Evolutionary conservation across 2,113 vertebrate species (phyloP).

Genomic region (Colossoma macropomum): DNA sequence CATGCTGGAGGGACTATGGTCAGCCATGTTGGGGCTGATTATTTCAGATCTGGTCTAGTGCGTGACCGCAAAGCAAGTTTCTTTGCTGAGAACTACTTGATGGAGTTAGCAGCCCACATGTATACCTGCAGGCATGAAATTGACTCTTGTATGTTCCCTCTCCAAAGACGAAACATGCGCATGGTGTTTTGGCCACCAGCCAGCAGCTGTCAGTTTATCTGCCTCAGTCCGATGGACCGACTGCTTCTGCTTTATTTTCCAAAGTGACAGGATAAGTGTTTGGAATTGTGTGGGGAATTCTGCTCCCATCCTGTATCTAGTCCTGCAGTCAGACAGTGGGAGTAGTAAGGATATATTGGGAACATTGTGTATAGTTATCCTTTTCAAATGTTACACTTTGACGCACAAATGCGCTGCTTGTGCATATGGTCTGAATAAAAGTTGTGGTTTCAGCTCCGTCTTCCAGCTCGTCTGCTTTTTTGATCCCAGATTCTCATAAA

Average conservation of each 20-base stretch:
- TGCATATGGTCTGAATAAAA: conserved; percentile 74
- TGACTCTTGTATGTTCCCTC: conserved; percentile 22
- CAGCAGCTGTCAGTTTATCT: conserved; percentile 2
- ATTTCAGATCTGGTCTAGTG: conserved; percentile 17
- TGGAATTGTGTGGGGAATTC: conserved; percentile 39
- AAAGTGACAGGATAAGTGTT: conserved; percentile 53
- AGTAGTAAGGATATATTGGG: conserved; percentile 39
- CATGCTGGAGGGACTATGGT: background rate
- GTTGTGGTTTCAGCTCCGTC: conserved; percentile 64
- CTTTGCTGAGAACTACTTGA: background rate
- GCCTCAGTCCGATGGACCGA: conserved; percentile 19
- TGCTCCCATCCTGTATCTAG: conserved; percentile 61
- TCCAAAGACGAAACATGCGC: conserved; percentile 34
- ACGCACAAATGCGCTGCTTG: conserved; percentile 21
- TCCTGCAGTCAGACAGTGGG: conserved; percentile 54
- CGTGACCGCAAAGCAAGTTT: background rate
- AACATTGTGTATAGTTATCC: conserved; percentile 11
- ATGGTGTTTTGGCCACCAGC: conserved; percentile 31
- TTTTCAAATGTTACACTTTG: background rate
- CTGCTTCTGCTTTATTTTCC: conserved; percentile 43
- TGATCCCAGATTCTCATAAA: conserved; percentile 74
- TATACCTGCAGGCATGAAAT: conserved; percentile 34
- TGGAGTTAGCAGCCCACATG: conserved; percentile 1
- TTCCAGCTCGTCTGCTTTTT: conserved; percentile 72
- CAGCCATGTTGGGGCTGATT: conserved; percentile 11